These are phyloP conservation scores for Coelopa frigida DNA, from an alignment of 1,140 invertebrate species.

Conservation along the genomic window DNA sequence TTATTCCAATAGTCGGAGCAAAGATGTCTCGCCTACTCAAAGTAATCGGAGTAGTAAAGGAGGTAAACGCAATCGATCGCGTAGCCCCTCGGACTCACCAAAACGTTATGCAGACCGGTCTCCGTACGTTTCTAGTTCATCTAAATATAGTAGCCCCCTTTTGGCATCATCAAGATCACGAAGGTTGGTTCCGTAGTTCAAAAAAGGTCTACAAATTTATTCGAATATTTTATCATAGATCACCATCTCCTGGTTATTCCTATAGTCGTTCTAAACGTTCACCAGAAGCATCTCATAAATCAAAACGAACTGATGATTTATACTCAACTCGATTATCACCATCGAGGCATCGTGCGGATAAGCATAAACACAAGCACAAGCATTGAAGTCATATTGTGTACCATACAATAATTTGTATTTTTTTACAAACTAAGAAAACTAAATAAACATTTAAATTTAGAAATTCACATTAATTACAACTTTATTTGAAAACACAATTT, in stretches of 20 bases:
- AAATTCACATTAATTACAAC: no score
- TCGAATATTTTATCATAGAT: constrained; percentile 8
- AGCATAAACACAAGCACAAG: constrained; percentile 34
- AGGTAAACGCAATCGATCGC: constrained; percentile 30
- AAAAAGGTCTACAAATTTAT: neutral
- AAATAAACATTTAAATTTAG: no score
- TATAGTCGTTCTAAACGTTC: neutral
- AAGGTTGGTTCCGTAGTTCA: constrained; percentile 2
- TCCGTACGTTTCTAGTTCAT: constrained; percentile 16
- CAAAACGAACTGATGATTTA: constrained; percentile 12
- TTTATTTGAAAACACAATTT: no score
- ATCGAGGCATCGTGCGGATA: constrained; percentile 23
- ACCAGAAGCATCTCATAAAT: constrained; percentile 2
- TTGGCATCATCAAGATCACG: constrained; percentile 11
- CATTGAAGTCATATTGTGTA: constrained; percentile 21
- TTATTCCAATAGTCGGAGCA: constrained; percentile 12
- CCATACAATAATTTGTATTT: no score
- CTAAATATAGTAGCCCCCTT: constrained; percentile 22
- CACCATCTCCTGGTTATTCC: constrained; percentile 16
- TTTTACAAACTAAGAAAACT: no score
- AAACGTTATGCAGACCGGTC: constrained; percentile 27
- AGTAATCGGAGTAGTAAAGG: constrained; percentile 23
- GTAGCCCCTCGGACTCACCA: constrained; percentile 31
- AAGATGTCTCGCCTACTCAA: constrained; percentile 6
- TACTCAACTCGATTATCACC: constrained; percentile 16